Evolutionary conservation across 2,888 invertebrate genomes (phyloP).

Genomic region (Orchestes rusci): DNA sequence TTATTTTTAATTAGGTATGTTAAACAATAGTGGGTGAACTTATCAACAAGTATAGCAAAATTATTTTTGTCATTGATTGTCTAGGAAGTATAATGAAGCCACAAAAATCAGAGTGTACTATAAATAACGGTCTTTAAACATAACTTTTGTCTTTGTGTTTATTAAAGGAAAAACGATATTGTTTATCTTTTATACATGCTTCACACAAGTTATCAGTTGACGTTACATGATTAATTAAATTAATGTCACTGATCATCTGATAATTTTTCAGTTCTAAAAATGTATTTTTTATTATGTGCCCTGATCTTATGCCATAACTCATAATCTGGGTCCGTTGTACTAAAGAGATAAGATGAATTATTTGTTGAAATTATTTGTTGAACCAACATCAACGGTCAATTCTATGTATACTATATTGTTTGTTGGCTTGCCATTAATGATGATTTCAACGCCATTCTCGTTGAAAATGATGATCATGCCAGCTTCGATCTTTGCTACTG

Average conservation of each 20-base stretch:
- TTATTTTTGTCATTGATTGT: conserved; percentile 10
- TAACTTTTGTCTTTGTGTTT: no score
- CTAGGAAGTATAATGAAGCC: conserved; percentile 26
- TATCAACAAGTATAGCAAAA: conserved; percentile 11
- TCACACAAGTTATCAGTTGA: no score
- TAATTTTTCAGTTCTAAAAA: conserved; percentile 16
- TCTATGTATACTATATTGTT: conserved; percentile 5
- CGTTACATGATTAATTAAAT: no score
- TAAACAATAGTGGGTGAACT: conserved; percentile 22
- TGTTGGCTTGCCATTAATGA: conserved; percentile 9
- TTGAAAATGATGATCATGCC: conserved; percentile 11
- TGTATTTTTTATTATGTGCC: conserved; percentile 18
- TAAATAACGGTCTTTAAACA: no score
- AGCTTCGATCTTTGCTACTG: conserved; percentile 4
- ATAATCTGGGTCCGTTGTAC: conserved; percentile 6
- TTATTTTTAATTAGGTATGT: conserved; percentile 27
- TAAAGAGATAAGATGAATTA: conserved; percentile 3
- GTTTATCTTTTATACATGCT: conserved; percentile 19
- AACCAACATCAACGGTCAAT: neutral
- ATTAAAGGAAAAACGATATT: no score
- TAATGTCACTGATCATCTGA: no score
- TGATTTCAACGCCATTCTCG: conserved; percentile 4
- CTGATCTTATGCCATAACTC: conserved; percentile 18
- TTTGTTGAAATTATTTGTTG: neutral
- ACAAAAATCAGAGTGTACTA: conserved; percentile 20